Conservation (phyloP, 2,888 invertebrate genomes). For the Agriopis leucophaearia region DNA sequence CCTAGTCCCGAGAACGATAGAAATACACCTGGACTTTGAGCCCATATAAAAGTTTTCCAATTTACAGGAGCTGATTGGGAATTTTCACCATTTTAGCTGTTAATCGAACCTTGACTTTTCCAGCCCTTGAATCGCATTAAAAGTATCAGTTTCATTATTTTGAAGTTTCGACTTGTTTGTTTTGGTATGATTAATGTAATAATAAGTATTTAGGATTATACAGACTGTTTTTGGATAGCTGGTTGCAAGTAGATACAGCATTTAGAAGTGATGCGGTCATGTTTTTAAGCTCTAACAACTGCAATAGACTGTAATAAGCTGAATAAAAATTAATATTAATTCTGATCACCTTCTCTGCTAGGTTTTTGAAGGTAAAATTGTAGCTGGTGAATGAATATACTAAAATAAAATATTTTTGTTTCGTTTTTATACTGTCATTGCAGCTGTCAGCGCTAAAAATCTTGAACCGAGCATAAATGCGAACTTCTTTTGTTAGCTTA, state of each 20-base stretch:
- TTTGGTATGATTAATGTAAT: slow-evolving; percentile 12
- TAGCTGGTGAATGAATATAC: no score
- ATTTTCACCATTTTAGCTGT: slow-evolving; percentile 83
- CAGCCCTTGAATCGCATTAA: slow-evolving; percentile 72
- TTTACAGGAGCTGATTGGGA: slow-evolving; percentile 85
- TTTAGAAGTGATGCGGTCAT: background rate
- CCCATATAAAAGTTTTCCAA: slow-evolving; percentile 86
- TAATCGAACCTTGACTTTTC: slow-evolving; percentile 82
- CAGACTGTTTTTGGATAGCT: background rate
- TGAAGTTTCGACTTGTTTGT: slow-evolving; percentile 27
- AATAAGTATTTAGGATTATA: background rate
- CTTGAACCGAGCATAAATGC: no score
- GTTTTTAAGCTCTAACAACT: no score
- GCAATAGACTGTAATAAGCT: no score
- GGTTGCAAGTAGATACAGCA: background rate
- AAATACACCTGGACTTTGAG: slow-evolving; percentile 85
- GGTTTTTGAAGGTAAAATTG: no score
- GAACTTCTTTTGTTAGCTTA: no score
- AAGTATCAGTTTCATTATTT: slow-evolving; percentile 58
- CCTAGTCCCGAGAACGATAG: slow-evolving; percentile 69
- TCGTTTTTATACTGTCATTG: no score
- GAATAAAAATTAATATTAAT: no score
- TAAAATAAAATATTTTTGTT: no score
- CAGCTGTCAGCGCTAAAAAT: no score
- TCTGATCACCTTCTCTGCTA: no score